A percentile compares a stretch with the other conserved stretches of the same genome.
phyloP scores from a whole-genome alignment of 2,888 invertebrate species.

The Seira ritae region DNA sequence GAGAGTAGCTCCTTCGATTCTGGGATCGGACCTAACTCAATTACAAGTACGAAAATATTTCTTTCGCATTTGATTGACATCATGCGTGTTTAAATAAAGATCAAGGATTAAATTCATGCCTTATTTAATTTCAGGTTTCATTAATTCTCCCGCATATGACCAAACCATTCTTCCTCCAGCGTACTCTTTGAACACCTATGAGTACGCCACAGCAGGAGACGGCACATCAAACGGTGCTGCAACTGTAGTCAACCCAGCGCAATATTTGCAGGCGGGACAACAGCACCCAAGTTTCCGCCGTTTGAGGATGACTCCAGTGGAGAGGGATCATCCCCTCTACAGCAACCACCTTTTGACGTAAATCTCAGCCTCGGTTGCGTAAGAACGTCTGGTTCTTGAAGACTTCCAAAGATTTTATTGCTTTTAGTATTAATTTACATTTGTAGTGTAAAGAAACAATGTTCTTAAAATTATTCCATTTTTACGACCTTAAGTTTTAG shows the following conservation, averaged over 20 bases:
- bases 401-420: conserved; percentile 53
- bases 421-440: neutral
- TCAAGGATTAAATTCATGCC: conserved; percentile 35
- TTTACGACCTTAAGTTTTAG: too few species aligned
- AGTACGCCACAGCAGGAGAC: conserved; percentile 63
- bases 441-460: too few species aligned
- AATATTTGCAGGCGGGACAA: conserved; percentile 68
- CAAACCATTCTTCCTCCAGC: conserved; percentile 70
- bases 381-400: conserved; percentile 8
- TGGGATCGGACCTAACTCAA: conserved; percentile 73
- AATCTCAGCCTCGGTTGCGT: neutral
- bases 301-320: conserved; percentile 70
- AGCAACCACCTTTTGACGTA: conserved; percentile 73
- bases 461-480: too few species aligned
- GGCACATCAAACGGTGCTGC: conserved; percentile 17
- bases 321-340: conserved; percentile 73
- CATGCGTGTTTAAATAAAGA: too few species aligned
- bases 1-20: conserved; percentile 73
- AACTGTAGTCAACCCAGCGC: conserved; percentile 64
- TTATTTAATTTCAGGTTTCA: conserved; percentile 66
- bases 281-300: conserved; percentile 72
- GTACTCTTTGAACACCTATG: conserved; percentile 71
- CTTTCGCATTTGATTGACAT: too few species aligned
- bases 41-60: conserved; percentile 73
- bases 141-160: conserved; percentile 73